Evolutionary conservation across 2,113 vertebrate genomes (phyloP), one percentile per base, ranked within the genome.

Genomic region (Boulengeromyrus knoepffleri): DNA sequence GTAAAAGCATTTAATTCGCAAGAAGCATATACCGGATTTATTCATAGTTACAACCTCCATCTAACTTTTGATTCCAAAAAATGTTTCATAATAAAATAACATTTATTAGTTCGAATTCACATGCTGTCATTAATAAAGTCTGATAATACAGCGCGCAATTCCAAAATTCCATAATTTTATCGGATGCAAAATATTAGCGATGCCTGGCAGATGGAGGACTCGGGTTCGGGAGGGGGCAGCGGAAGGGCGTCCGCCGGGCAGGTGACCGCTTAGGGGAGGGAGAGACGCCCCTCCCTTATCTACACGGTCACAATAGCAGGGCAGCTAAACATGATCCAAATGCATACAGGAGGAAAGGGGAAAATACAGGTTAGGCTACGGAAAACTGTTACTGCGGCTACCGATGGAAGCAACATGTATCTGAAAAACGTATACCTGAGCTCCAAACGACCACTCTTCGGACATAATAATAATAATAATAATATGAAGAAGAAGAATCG

Each of bases 261-360:
- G 88, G 88, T 88, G 88, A 88, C 27, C 21, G 58, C 53, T 9
- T 66, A 47, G 13, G 42, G 27, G 88, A 88, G 53, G 88, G 46
- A 47, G 56, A 21, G 27, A 62, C 21, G 87, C 31, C 58, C 58
- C 56, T 58, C 24, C 88, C 58, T 46, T 45, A 84, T 21, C 80
- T 19, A 42, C 36, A 46, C 42, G 45, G 17, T 45, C 39, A 46
- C 5, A 36, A 6, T 45, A 84, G 19, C 36, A 45, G 42, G 19
- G 7, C 17, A 45, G 42, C 46, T 47, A n/a, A 62, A 70, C 56
- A 58, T 45, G 17, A 88, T 27, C 45, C 36, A 88, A 70, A 47
- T 88, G 42, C 45, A 45, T 21, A 88, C 19, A 27, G 27, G n/a
- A 45, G 12, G 12, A 19, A 49, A 24, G 1, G 36, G 36, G 74